Conservation (phyloP, 2,888 invertebrate genomes). For the Andrena minutula region DNA sequence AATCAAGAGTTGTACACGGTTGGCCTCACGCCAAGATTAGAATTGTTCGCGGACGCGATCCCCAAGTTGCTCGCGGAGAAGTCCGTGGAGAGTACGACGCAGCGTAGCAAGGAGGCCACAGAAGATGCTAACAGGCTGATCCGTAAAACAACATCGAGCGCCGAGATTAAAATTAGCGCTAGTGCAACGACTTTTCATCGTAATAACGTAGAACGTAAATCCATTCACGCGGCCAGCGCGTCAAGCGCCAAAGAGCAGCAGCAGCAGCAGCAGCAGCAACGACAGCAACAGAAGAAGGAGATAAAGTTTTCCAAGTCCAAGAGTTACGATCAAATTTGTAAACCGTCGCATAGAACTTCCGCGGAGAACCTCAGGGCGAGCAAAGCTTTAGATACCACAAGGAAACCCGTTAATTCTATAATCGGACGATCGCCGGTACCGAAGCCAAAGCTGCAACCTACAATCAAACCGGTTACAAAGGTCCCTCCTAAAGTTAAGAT, state of each 20-base stretch:
- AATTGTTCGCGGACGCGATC: conserved; percentile 82
- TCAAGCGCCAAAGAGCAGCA: conserved; percentile 58
- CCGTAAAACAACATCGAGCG: conserved; percentile 26
- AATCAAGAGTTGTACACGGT: conserved; percentile 80
- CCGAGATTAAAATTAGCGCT: conserved; percentile 18
- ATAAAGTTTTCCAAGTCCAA: conserved; percentile 76
- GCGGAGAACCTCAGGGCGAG: conserved; percentile 70
- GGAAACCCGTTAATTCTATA: conserved; percentile 47
- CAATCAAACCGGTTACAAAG: conserved; percentile 70
- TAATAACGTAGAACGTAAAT: conserved; percentile 49
- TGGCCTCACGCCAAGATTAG: conserved; percentile 81
- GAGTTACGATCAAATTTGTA: conserved; percentile 81
- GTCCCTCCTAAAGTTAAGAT: conserved; percentile 65
- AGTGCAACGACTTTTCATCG: conserved; percentile 7
- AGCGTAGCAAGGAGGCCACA: conserved; percentile 42
- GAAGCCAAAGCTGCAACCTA: conserved; percentile 69
- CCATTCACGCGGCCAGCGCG: conserved; percentile 58
- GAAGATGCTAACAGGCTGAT: conserved; percentile 25
- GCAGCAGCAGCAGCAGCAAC: conserved; percentile 7
- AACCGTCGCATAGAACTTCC: conserved; percentile 70
- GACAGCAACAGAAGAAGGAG: conserved; percentile 53
- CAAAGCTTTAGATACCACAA: conserved; percentile 64
- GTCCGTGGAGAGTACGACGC: conserved; percentile 70
- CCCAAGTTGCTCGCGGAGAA: conserved; percentile 82
- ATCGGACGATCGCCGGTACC: conserved; percentile 54